Base-by-base conservation (phyloP, 2,888 invertebrate species). In the Boloria selene region DNA sequence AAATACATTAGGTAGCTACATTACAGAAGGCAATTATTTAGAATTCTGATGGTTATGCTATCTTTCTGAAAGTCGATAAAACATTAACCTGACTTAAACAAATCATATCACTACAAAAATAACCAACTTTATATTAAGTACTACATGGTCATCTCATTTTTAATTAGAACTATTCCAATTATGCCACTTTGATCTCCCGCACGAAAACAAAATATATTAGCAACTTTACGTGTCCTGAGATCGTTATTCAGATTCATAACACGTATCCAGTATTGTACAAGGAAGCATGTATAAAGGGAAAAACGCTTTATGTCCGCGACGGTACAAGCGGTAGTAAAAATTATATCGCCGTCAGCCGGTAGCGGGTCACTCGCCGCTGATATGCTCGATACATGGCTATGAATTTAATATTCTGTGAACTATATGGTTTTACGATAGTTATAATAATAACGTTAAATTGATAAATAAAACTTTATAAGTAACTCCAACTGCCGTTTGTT, bases 271-370 rank as follows among this genome's bases (percentile, higher is more conserved):
- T 47, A 56, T 49, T 47, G 42, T 53, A 53, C 17, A 45, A 26
- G 63, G 65, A 63, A 63, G 63, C 44, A 26, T 54, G 53, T 69
- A 69, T 71, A 61, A 13, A 45, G 22, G 56, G 13, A 45, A 56
- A 54, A 49, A 38, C 38, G 61, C 62, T 67, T 79, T 80, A 44
- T 77, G 77, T 73, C 42, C 67, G 59, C 71, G 75, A 72, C 72
- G 62, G 79, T 83, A 80, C 80, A 70, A 63, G 73, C 75, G 76
- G 82, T 72, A 80, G 80, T 86, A 80, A 83, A 85, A 83, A 79
- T 79, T 80, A 81, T 83, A 84, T 79, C 79, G 80, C 78, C 77
- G 75, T 77, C 77, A 80, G 77, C 80, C 79, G 81, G 83, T 81
- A 83, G 85, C 83, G 71, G 81, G 79, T 81, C 80, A 81, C 70